Evolutionary conservation across 2,797 vertebrate species (phyloP), one percentile per base, ranked within the genome.

Genomic region (Eptatretus atami): DNA sequence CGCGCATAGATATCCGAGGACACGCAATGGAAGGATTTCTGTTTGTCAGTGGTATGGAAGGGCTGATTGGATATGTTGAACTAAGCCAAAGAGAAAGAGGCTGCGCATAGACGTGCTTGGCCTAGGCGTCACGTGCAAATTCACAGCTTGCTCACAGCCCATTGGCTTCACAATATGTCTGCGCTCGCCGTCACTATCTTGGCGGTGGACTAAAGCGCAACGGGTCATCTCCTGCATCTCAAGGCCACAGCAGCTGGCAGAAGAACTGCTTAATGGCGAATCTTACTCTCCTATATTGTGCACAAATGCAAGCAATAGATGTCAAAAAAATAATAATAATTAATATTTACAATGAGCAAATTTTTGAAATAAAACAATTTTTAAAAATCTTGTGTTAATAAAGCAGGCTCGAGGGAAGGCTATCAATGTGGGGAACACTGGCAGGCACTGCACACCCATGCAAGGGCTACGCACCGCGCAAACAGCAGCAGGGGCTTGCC

Each of bases 181-280:
- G n/a, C 78, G 0, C 76, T 78, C 3, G 76, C 75, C 1, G 80
- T 75, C 25, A 76, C 70, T 66, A 81, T 71, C 66, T 74, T 74
- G n/a, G 67, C 71, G 75, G 66, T 82, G n/a, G 75, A 67, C 81
- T n/a, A 83, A 63, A 82, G 70, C 81, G n/a, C 81, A 82, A 69
- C 75, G 74, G 1, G 65, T 75, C 71, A 77, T 73, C 73, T 81
- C 80, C 12, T 71, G 19, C 1, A 68, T 68, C 54, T 83, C 78
- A 0, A 80, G 54, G 0, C 77, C 79, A n/a, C 64, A 83, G 67
- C 64, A 84, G 74, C 1, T 70, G 64, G 10, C 78, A 78, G 73
- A 80, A 80, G 52, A 74, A 52, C 13, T n/a, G 69, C 66, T 67
- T 82, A 71, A 61, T 76, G 72, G 53, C 53, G n/a, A 8, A n/a